These are phyloP conservation scores for Clytia hemisphaerica DNA, from an alignment of 30 jellyfish, hydroid and myxozoan genomes.

Conservation along the genomic window DNA sequence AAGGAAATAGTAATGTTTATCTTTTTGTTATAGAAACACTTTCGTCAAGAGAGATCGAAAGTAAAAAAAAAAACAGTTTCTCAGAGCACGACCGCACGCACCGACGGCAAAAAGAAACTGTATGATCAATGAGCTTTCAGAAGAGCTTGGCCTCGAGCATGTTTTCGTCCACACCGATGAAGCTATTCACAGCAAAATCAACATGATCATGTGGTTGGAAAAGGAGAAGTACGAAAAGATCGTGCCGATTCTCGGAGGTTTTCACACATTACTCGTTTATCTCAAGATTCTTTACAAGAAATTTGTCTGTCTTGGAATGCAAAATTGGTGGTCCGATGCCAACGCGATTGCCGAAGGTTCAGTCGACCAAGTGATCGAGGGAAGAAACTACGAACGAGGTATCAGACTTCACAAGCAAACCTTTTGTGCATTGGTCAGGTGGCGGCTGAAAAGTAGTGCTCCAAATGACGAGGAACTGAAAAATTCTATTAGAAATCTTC, in stretches of 20 bases:
- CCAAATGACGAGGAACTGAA: not conserved
- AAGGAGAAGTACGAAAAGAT: conserved; percentile 7
- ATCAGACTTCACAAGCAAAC: conserved; percentile 6
- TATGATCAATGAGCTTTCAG: no score
- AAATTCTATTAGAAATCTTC: not conserved
- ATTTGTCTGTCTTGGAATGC: conserved; percentile 35
- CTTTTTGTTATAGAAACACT: no score
- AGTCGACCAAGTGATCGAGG: conserved; percentile 5
- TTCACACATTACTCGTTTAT: conserved; percentile 23
- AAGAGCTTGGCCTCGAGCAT: conserved; percentile 33
- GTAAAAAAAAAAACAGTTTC: no score
- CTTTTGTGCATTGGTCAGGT: conserved; percentile 10
- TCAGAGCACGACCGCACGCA: no score
- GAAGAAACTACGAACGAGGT: conserved; percentile 8
- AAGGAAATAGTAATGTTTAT: no score
- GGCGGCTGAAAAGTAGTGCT: not conserved
- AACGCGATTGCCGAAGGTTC: conserved; percentile 21
- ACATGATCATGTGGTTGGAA: conserved; percentile 8
- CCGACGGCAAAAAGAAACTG: no score
- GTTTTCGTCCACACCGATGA: conserved; percentile 52
- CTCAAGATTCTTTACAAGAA: conserved; percentile 18
- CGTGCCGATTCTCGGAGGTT: conserved; percentile 13
- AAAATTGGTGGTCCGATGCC: conserved; percentile 31
- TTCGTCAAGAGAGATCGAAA: no score
- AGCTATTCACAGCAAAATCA: conserved; percentile 29